These are phyloP conservation scores for Muscidifurax raptorellus DNA, from an alignment of 1,140 invertebrate species.

Conservation along the genomic window DNA sequence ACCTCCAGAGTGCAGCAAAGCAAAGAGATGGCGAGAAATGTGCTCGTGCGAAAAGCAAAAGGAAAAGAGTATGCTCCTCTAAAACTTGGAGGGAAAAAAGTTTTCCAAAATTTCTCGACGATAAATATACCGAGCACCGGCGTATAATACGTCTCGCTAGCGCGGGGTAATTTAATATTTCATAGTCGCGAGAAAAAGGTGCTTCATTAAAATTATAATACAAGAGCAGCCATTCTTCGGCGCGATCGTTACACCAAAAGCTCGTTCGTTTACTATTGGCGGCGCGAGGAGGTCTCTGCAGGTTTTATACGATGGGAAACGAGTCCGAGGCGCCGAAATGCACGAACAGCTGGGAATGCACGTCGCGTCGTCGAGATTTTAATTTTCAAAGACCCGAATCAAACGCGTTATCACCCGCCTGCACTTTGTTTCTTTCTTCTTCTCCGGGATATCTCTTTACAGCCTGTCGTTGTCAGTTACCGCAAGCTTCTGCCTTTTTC, in stretches of 20 bases:
- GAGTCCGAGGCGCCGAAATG: no score
- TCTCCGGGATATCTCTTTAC: background rate
- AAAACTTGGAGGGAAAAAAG: background rate
- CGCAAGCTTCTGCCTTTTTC: slow-evolving; percentile 27
- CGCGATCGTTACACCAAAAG: background rate
- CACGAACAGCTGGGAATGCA: no score
- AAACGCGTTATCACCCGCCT: background rate
- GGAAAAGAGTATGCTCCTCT: background rate
- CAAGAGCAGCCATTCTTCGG: background rate
- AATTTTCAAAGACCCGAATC: background rate
- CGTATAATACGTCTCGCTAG: background rate
- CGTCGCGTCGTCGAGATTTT: background rate
- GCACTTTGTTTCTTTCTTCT: background rate
- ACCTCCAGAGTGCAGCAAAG: background rate
- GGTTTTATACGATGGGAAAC: no score
- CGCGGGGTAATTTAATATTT: background rate
- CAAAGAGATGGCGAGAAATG: background rate
- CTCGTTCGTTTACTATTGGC: background rate
- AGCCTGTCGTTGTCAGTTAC: slow-evolving; percentile 63
- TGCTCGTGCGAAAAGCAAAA: background rate
- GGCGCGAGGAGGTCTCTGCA: no score
- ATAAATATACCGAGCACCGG: background rate
- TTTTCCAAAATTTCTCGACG: background rate
- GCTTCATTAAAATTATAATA: no score
- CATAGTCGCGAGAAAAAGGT: no score